A percentile compares a stretch with the other conserved stretches of the same genome.
These are phyloP conservation scores for Drosophila mimetica DNA, from an alignment of 2,888 invertebrate species.

Conservation along the genomic window DNA sequence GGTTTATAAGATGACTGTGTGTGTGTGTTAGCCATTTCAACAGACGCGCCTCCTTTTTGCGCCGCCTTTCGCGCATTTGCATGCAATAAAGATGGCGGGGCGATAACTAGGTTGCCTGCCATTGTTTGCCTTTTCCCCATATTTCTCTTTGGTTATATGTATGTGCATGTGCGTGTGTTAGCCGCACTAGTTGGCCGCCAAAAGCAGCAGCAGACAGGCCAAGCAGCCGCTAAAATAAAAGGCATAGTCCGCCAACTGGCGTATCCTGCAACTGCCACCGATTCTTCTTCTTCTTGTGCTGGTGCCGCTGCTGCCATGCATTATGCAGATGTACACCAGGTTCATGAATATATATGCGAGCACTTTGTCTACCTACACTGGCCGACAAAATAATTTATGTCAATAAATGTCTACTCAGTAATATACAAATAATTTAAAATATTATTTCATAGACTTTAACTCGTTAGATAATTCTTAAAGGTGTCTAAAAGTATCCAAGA, in stretches of 20 bases:
- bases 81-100: constrained; percentile 78
- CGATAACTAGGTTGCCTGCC: constrained; percentile 77
- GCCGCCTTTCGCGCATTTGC: constrained; percentile 78
- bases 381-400: constrained; percentile 4
- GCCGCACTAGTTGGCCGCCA: constrained; percentile 62
- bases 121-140: constrained; percentile 75
- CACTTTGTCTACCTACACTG: constrained; percentile 63
- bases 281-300: constrained; percentile 20
- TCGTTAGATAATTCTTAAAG: too few species aligned
- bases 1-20: constrained; percentile 53
- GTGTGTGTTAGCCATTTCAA: constrained; percentile 66
- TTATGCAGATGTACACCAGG: constrained; percentile 78
- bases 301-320: constrained; percentile 67
- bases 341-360: constrained; percentile 77
- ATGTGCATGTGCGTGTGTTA: constrained; percentile 48
- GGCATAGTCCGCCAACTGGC: constrained; percentile 75
- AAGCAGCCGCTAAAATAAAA: constrained; percentile 73
- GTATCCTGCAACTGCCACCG: constrained; percentile 69
- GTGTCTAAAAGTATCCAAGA: too few species aligned
- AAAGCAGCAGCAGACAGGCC: constrained; percentile 58
- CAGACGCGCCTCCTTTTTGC: constrained; percentile 67
- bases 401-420: neutral
- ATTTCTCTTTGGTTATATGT: constrained; percentile 36
- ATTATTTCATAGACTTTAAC: too few species aligned
- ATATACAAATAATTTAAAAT: neutral